Conservation (phyloP, 2,113 vertebrate species). For the Caranx ignobilis region DNA sequence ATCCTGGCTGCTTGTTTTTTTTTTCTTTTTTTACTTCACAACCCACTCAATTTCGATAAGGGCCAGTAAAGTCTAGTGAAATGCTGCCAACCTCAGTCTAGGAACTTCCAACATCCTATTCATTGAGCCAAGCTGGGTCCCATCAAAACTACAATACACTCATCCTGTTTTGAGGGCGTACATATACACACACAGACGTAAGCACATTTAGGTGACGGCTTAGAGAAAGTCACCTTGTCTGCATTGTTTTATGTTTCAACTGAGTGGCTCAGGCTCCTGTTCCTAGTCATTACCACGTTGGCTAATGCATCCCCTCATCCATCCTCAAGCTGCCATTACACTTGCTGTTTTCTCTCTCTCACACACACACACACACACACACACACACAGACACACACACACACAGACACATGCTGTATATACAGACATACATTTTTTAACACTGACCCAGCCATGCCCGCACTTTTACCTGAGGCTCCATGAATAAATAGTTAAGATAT, state of each 20-base stretch:
- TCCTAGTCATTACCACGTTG: constrained; percentile 51
- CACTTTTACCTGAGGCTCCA: neutral
- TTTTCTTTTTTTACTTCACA: constrained; percentile 26
- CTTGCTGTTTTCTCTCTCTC: constrained; percentile 4
- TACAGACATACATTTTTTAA: neutral
- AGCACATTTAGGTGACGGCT: constrained; percentile 9
- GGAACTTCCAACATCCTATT: constrained; percentile 25
- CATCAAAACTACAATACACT: constrained; percentile 21
- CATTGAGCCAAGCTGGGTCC: constrained; percentile 15
- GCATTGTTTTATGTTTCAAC: constrained; percentile 63
- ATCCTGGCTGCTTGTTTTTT: constrained; percentile 2
- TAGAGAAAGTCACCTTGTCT: constrained; percentile 78
- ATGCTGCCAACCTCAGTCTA: constrained; percentile 27
- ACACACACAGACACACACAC: neutral
- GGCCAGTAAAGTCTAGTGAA: constrained; percentile 28
- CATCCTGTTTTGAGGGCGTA: neutral
- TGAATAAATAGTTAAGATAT: constrained; percentile 6
- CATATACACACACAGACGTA: neutral
- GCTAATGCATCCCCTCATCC: constrained; percentile 53
- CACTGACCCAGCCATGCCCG: neutral
- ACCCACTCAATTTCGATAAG: constrained; percentile 35
- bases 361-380: neutral
- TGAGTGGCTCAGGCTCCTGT: constrained; percentile 45
- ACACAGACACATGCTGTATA: neutral
- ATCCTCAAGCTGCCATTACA: constrained; percentile 1